phyloP scores from a whole-genome alignment of 2,888 invertebrate genomes.

The Magallana nippona region DNA sequence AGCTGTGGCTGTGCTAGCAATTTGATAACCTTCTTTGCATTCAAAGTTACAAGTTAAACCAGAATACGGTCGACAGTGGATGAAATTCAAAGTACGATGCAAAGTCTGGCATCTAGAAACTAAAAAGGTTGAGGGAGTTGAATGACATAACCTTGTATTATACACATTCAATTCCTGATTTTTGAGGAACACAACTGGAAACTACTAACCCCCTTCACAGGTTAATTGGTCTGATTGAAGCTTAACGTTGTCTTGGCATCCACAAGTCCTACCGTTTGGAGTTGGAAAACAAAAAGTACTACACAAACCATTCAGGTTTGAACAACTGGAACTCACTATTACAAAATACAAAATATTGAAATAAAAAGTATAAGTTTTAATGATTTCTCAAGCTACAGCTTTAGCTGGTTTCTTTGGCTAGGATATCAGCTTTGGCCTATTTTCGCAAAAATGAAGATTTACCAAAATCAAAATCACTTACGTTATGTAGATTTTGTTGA shows the following conservation, averaged over 20 bases:
- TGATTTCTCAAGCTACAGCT: too few species aligned
- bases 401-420: too few species aligned
- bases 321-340: neutral
- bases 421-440: too few species aligned
- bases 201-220: neutral
- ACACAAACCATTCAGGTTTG: neutral
- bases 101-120: neutral
- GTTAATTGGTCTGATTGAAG: neutral
- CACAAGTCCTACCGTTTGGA: neutral
- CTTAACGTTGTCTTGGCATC: neutral
- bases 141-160: neutral
- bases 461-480: too few species aligned
- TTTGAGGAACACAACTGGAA: neutral
- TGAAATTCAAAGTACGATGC: neutral
- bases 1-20: neutral
- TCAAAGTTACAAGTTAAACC: neutral
- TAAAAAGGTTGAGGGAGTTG: neutral
- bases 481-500: too few species aligned
- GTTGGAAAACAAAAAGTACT: slow-evolving; percentile 26
- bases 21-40: neutral
- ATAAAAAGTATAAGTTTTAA: neutral
- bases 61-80: neutral
- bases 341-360: neutral
- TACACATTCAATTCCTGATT: neutral
- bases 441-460: too few species aligned